Evolutionary conservation across 2,113 vertebrate species (phyloP).

Genomic region (Mustela lutreola): DNA sequence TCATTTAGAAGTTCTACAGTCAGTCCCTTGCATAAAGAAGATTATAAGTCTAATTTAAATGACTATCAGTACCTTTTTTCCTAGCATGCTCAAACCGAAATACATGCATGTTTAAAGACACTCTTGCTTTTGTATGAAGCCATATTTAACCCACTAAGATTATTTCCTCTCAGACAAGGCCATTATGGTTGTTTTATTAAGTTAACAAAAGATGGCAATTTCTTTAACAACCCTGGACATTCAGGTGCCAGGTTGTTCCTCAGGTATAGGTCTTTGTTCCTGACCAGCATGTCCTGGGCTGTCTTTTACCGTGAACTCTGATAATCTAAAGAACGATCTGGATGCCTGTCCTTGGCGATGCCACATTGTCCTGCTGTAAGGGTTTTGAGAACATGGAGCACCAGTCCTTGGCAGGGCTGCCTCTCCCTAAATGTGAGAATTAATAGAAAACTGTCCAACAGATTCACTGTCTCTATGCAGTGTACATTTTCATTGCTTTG

Average conservation of each 20-base stretch:
- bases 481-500: not conserved
- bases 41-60: conserved; percentile 81
- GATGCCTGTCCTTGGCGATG: not conserved
- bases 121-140: conserved; percentile 58
- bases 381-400: not conserved
- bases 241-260: not conserved
- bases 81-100: conserved; percentile 76
- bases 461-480: not conserved
- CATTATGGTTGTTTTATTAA: conserved; percentile 50
- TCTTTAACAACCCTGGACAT: not conserved
- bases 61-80: conserved; percentile 70
- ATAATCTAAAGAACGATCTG: not conserved
- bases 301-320: not conserved
- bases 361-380: not conserved
- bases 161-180: not conserved
- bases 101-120: conserved; percentile 60
- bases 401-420: not conserved
- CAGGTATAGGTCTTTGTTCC: not conserved
- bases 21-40: conserved; percentile 75
- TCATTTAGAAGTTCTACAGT: conserved; percentile 81
- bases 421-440: not conserved
- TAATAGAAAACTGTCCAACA: not conserved
- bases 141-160: conserved; percentile 67
- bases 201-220: conserved; percentile 50
- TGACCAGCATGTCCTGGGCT: not conserved